A percentile compares a stretch with the other conserved stretches of the same genome.
phyloP scores from a whole-genome alignment of 2,888 invertebrate species.

The Zygaena filipendulae region DNA sequence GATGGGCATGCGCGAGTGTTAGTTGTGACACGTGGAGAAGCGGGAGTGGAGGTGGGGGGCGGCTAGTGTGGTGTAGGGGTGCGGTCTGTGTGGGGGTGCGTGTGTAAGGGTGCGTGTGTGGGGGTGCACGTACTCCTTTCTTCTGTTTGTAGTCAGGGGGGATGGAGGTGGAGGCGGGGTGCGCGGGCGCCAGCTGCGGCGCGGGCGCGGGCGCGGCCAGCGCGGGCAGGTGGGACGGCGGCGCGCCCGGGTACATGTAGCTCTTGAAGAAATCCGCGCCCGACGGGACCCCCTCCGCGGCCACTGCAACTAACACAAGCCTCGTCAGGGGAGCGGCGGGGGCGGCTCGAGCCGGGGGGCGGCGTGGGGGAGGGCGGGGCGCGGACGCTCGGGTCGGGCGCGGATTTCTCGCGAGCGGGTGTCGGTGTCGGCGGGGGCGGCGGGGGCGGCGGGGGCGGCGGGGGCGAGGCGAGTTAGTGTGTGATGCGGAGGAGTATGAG shows the following conservation, averaged over 20 bases:
- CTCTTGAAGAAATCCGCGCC: conserved; percentile 89
- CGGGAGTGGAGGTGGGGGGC: conserved; percentile 9
- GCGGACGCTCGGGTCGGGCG: conserved; percentile 51
- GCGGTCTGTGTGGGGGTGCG: conserved; percentile 14
- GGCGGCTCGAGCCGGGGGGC: conserved; percentile 19
- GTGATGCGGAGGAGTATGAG: conserved; percentile 27
- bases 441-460: conserved; percentile 16
- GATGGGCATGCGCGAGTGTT: too few species aligned
- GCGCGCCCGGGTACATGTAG: conserved; percentile 79
- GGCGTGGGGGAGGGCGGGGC: conserved; percentile 20
- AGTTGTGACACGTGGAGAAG: conserved; percentile 1
- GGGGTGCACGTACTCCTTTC: conserved; percentile 59
- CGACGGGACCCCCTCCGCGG: conserved; percentile 84
- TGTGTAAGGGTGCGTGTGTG: conserved; percentile 14
- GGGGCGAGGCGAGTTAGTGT: conserved; percentile 19
- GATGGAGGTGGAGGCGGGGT: conserved; percentile 30
- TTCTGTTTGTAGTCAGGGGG: conserved; percentile 61
- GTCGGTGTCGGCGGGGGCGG: conserved; percentile 12
- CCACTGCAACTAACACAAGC: conserved; percentile 76
- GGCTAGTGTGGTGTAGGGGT: conserved; percentile 13
- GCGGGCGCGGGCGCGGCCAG: conserved; percentile 30
- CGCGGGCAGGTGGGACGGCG: conserved; percentile 27
- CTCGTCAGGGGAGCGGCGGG: conserved; percentile 25
- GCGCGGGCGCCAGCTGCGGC: conserved; percentile 24
- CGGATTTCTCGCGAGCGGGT: conserved; percentile 26